These are phyloP conservation scores for Phycodurus eques DNA, from an alignment of 2,113 vertebrate species.

Conservation along the genomic window DNA sequence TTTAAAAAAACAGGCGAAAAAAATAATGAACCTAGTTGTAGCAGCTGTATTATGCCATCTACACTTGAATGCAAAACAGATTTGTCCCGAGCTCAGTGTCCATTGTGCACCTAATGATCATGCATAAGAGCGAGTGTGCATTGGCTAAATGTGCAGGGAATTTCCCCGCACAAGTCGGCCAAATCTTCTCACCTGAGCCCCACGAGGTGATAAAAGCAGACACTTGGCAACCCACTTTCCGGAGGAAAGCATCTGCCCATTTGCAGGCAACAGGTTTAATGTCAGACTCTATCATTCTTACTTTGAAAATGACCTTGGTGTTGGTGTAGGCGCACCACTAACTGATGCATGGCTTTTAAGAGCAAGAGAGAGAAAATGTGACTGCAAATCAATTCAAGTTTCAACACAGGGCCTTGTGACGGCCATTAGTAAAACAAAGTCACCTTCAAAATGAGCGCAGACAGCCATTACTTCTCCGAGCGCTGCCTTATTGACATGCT, in stretches of 20 bases:
- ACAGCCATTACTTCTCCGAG: slow-evolving; percentile 60
- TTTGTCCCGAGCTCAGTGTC: slow-evolving; percentile 3
- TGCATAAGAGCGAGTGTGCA: slow-evolving; percentile 50
- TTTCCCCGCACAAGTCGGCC: slow-evolving; percentile 62
- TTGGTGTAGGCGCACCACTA: slow-evolving; percentile 62
- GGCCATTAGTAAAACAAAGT: slow-evolving; percentile 70
- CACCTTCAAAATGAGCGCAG: slow-evolving; percentile 65
- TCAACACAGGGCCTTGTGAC: slow-evolving; percentile 53
- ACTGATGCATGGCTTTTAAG: slow-evolving; percentile 62
- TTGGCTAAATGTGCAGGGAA: slow-evolving; percentile 50
- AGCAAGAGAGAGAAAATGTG: slow-evolving; percentile 62
- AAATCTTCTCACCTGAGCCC: slow-evolving; percentile 59
- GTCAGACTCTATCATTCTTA: slow-evolving; percentile 75
- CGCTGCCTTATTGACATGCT: slow-evolving; percentile 67
- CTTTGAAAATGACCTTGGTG: slow-evolving; percentile 73
- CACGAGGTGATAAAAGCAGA: slow-evolving; percentile 70
- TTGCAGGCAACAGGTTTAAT: slow-evolving; percentile 63
- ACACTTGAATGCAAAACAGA: slow-evolving; percentile 5
- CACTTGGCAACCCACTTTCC: slow-evolving; percentile 73
- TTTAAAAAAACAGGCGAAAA: neutral
- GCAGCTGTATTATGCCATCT: neutral
- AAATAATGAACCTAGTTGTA: neutral
- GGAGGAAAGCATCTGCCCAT: slow-evolving; percentile 72
- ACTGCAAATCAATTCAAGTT: slow-evolving; percentile 75
- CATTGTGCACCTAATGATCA: slow-evolving; percentile 57